These are phyloP conservation scores for Spialia ferax DNA, from an alignment of 2,888 invertebrate species.

Conservation along the genomic window DNA sequence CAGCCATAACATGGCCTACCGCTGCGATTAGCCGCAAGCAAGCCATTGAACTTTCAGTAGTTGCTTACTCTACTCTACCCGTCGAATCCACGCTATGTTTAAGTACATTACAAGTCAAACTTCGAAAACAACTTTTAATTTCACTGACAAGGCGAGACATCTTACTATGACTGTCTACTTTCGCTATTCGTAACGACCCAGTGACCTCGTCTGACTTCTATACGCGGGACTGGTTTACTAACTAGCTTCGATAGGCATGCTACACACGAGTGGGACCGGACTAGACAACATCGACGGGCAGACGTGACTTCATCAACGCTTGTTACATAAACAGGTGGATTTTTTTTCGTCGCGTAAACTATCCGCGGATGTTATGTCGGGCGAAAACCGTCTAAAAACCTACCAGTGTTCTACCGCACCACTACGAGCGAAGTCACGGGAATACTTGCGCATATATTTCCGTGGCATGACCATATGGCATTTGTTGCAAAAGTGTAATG, in stretches of 20 bases:
- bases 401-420: too few relatives aligned
- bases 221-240: conserved; percentile 37
- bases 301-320: background rate
- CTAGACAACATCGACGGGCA: background rate
- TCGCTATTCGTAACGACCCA: conserved; percentile 46
- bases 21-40: background rate
- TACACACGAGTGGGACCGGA: background rate
- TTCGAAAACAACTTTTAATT: conserved; percentile 39
- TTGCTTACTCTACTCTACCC: background rate
- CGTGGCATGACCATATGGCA: too few relatives aligned
- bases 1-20: background rate
- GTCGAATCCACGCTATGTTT: conserved; percentile 5
- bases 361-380: too few relatives aligned
- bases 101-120: conserved; percentile 18
- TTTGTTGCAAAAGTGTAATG: too few relatives aligned
- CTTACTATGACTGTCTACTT: conserved; percentile 41
- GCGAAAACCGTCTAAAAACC: too few relatives aligned
- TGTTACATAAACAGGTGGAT: background rate
- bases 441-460: too few relatives aligned
- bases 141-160: conserved; percentile 32
- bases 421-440: too few relatives aligned
- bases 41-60: conserved; percentile 2
- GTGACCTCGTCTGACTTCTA: conserved; percentile 45
- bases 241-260: conserved; percentile 35
- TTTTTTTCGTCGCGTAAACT: too few relatives aligned